These are phyloP conservation scores for Platycheirus albimanus DNA, from an alignment of 2,888 invertebrate genomes.

Conservation along the genomic window DNA sequence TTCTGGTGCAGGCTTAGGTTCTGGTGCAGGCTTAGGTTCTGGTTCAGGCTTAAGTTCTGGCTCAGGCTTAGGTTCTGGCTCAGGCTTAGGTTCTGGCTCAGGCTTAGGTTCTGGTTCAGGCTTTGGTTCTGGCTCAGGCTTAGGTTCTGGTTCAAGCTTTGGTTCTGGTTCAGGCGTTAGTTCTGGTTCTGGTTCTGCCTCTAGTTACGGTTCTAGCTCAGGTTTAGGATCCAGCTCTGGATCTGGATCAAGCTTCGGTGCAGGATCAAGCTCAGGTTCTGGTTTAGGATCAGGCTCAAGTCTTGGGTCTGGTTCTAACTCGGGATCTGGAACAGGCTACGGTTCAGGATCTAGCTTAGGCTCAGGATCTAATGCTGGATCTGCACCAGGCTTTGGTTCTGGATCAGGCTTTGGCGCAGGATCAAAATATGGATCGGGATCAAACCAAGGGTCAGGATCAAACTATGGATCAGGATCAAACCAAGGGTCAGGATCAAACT, in stretches of 20 bases:
- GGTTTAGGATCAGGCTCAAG: slow-evolving; percentile 1
- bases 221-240: slow-evolving; percentile 11
- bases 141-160: background rate
- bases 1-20: background rate
- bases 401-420: background rate
- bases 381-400: background rate
- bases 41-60: background rate
- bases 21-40: slow-evolving; percentile 1
- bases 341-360: background rate
- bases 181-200: slow-evolving; percentile 6
- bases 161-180: background rate
- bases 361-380: background rate
- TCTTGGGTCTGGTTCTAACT: background rate
- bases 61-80: slow-evolving; percentile 1
- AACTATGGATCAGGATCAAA: slow-evolving; percentile 2
- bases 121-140: background rate
- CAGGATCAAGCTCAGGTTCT: slow-evolving; percentile 8
- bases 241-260: slow-evolving; percentile 5
- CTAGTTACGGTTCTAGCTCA: background rate
- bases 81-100: slow-evolving; percentile 1
- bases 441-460: background rate
- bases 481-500: background rate
- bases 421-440: background rate
- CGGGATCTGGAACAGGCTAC: background rate
- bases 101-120: background rate